phyloP scores from a whole-genome alignment of 2,797 vertebrate species.

The Danio tinwini region DNA sequence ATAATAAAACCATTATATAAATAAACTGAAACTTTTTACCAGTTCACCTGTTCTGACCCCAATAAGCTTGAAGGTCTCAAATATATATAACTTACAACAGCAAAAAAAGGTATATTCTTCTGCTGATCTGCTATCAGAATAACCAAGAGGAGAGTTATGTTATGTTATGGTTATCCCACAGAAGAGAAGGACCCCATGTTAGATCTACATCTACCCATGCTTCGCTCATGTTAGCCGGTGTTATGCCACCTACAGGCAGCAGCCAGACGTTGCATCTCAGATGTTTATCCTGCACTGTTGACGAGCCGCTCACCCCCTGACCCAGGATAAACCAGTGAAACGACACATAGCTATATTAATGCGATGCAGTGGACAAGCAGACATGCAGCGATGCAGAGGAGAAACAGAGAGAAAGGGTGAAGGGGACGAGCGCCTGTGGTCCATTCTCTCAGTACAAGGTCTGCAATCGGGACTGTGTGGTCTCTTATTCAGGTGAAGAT shows the following conservation, averaged over 20 bases:
- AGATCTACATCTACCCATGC: constrained; percentile 72
- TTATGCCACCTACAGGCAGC: constrained; percentile 62
- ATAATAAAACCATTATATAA: not conserved
- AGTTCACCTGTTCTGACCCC: not conserved
- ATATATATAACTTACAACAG: not conserved
- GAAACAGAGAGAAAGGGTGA: constrained; percentile 54
- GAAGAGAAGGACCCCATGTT: constrained; percentile 62
- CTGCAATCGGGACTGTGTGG: constrained; percentile 1
- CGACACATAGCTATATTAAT: constrained; percentile 60
- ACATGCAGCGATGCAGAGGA: constrained; percentile 75
- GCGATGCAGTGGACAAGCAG: constrained; percentile 60
- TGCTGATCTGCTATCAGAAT: not conserved
- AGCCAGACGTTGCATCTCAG: constrained; percentile 74
- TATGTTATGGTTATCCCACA: constrained; percentile 58
- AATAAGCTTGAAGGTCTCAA: not conserved
- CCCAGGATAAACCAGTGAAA: constrained; percentile 82
- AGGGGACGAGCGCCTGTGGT: constrained; percentile 60
- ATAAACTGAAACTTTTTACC: not conserved
- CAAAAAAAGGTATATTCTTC: too few relatives aligned
- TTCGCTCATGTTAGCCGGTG: constrained; percentile 71
- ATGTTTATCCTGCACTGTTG: constrained; percentile 79
- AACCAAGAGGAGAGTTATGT: not conserved
- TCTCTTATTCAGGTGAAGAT: not conserved
- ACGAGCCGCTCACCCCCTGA: constrained; percentile 29
- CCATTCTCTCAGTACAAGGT: constrained; percentile 54